Percentiles rank a stretch among this genome's conserved stretches.
These are phyloP conservation scores for Pseudochaenichthys georgianus DNA, from an alignment of 2,797 vertebrate genomes.

Conservation along the genomic window DNA sequence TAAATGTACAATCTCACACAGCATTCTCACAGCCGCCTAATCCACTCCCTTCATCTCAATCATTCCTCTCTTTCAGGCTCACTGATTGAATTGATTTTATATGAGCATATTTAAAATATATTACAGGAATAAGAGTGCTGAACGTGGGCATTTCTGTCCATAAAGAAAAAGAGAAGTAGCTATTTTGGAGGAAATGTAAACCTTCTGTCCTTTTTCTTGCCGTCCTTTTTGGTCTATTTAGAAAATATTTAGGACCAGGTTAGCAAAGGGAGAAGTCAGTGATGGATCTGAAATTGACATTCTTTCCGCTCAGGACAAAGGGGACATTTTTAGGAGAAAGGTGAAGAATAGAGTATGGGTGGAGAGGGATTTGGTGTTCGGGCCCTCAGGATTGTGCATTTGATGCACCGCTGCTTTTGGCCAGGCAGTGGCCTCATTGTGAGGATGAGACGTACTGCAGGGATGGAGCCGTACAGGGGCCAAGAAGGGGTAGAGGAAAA, in stretches of 20 bases:
- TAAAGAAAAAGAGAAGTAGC: not conserved
- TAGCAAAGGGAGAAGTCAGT: constrained; percentile 24
- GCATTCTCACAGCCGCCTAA: not conserved
- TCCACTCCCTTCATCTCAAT: constrained; percentile 9
- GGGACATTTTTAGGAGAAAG: constrained; percentile 2
- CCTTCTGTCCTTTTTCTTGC: not conserved
- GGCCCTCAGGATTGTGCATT: constrained; percentile 45
- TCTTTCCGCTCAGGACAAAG: constrained; percentile 7
- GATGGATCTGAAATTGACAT: constrained; percentile 28
- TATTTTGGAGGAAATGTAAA: not conserved
- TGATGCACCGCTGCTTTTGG: constrained; percentile 41
- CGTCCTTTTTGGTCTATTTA: not conserved
- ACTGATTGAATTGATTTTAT: constrained; percentile 28
- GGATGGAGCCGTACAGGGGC: constrained; percentile 2
- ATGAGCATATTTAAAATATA: constrained; percentile 34
- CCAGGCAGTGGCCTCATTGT: constrained; percentile 60
- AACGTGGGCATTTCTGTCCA: not conserved
- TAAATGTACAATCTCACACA: constrained; percentile 8
- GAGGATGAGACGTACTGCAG: constrained; percentile 34
- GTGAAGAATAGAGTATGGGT: not conserved
- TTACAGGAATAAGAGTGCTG: constrained; percentile 6
- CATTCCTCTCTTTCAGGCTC: constrained; percentile 10
- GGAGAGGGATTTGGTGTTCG: constrained; percentile 1
- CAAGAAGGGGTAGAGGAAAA: constrained; percentile 10
- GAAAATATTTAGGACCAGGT: constrained; percentile 4